Percentiles rank a stretch among this genome's conserved stretches.
phyloP scores from a whole-genome alignment of 2,888 invertebrate species.

The Ophioninae sp. region DNA sequence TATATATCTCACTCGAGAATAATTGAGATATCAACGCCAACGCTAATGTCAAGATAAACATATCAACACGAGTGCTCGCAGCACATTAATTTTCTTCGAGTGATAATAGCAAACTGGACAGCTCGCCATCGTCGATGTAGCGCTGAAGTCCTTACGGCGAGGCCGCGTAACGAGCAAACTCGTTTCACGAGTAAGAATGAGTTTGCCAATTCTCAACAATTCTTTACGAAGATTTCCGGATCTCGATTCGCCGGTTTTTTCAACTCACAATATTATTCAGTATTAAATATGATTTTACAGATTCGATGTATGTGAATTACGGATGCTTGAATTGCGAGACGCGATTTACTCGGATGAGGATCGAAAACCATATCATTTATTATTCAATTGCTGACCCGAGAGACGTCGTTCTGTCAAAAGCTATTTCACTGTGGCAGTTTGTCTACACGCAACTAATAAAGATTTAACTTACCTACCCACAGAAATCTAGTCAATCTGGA shows the following conservation, averaged over 20 bases:
- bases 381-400: no score
- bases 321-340: neutral
- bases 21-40: slow-evolving; percentile 36
- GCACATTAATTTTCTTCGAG: slow-evolving; percentile 50
- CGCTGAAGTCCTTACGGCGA: neutral
- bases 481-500: no score
- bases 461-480: no score
- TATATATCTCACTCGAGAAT: slow-evolving; percentile 66
- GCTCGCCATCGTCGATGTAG: slow-evolving; percentile 16
- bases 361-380: no score
- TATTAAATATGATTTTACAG: neutral
- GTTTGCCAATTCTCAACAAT: neutral
- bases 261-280: neutral
- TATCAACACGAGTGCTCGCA: slow-evolving; percentile 58
- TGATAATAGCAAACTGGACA: slow-evolving; percentile 26
- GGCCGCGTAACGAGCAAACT: neutral
- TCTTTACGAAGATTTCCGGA: no score
- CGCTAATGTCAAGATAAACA: slow-evolving; percentile 74
- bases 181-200: neutral
- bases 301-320: neutral
- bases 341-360: neutral
- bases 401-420: no score
- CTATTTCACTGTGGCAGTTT: no score
- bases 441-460: no score
- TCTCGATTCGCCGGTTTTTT: no score